These are phyloP conservation scores for Lomographa bimaculata DNA, from an alignment of 2,888 invertebrate genomes.

Conservation along the genomic window DNA sequence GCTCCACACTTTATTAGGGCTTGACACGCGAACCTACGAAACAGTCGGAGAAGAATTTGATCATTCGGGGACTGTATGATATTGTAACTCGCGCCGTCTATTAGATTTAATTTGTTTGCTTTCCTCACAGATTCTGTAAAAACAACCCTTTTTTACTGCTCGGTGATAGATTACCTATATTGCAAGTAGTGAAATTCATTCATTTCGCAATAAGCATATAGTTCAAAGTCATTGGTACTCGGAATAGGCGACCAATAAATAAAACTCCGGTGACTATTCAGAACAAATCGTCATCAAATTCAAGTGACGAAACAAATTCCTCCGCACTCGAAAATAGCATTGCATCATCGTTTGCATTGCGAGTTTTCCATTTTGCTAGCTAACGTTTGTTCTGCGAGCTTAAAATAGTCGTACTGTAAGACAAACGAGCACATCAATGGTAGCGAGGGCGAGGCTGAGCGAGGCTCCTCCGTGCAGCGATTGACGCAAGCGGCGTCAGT, in stretches of 20 bases:
- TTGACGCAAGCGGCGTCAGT: conserved; percentile 76
- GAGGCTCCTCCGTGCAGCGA: conserved; percentile 45
- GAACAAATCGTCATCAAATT: conserved; percentile 16
- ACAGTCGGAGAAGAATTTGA: too few relatives aligned
- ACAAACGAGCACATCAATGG: conserved; percentile 58
- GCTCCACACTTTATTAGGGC: conserved; percentile 6
- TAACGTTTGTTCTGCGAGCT: conserved; percentile 44
- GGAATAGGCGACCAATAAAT: conserved; percentile 8
- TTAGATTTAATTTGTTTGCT: too few relatives aligned
- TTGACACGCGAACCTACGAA: conserved; percentile 10
- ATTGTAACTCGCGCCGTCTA: too few relatives aligned
- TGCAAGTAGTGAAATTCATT: conserved; percentile 6
- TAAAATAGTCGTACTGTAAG: conserved; percentile 54
- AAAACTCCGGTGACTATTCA: conserved; percentile 13
- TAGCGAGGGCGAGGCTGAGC: conserved; percentile 40
- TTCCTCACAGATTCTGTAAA: too few relatives aligned
- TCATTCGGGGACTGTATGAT: too few relatives aligned
- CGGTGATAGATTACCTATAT: too few relatives aligned
- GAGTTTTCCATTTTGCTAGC: conserved; percentile 41
- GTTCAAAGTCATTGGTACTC: too few relatives aligned
- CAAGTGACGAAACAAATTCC: conserved; percentile 32
- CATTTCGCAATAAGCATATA: background rate
- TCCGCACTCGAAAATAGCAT: conserved; percentile 32
- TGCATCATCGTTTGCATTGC: conserved; percentile 39
- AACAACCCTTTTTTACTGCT: too few relatives aligned